A percentile compares a stretch with the other conserved stretches of the same genome.
Conservation (phyloP, 2,113 vertebrate species). For the Corydoras sp. region DNA sequence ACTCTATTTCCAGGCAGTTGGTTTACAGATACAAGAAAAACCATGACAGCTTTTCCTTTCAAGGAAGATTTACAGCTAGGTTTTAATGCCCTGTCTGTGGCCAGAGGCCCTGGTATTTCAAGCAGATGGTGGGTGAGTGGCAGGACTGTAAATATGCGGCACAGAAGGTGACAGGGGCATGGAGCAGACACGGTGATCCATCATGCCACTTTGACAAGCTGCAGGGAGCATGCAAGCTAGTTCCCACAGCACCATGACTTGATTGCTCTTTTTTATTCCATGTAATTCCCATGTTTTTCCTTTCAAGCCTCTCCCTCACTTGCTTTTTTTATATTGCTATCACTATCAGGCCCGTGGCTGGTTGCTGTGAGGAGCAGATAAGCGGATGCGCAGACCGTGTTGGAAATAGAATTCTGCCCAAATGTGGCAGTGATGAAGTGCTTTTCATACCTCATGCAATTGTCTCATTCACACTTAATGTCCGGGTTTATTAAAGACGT, state of each 20-base stretch:
- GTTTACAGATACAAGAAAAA: too few relatives aligned
- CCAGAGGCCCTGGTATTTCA: constrained; percentile 23
- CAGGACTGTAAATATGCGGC: constrained; percentile 41
- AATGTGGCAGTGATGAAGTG: constrained; percentile 82
- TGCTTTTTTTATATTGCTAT: constrained; percentile 50
- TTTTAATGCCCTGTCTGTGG: constrained; percentile 13
- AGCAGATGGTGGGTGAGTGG: constrained; percentile 25
- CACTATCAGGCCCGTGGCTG: constrained; percentile 64
- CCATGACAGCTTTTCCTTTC: not conserved
- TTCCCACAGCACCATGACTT: constrained; percentile 35
- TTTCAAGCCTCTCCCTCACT: constrained; percentile 13
- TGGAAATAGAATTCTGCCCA: constrained; percentile 81
- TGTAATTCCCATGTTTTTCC: constrained; percentile 44
- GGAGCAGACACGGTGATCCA: constrained; percentile 39
- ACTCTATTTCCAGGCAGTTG: too few relatives aligned
- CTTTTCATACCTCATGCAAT: constrained; percentile 80
- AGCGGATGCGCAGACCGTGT: constrained; percentile 67
- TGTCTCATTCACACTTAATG: constrained; percentile 77
- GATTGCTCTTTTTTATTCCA: constrained; percentile 34
- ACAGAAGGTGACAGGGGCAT: constrained; percentile 22
- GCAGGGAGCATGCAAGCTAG: constrained; percentile 13
- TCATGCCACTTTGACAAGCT: constrained; percentile 40
- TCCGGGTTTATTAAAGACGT: constrained; percentile 61
- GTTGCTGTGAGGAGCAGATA: constrained; percentile 72
- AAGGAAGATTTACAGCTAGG: not conserved